These are phyloP conservation scores for Poeciliopsis gracilis DNA, from an alignment of 2,797 vertebrate species.

Conservation along the genomic window DNA sequence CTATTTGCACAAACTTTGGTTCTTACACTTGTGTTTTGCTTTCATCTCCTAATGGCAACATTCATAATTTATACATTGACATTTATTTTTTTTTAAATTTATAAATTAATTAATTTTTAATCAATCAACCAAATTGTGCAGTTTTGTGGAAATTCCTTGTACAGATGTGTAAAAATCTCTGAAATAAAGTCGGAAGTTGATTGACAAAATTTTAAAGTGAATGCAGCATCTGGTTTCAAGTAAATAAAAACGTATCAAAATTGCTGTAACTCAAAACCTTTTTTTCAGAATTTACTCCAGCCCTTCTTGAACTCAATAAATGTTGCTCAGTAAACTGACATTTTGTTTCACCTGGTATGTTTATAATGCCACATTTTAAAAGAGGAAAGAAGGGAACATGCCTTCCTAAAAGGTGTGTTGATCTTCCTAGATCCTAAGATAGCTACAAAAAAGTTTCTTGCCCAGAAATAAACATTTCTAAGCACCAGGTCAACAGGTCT, in stretches of 20 bases:
- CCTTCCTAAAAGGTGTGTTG: background rate
- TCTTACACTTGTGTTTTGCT: constrained; percentile 10
- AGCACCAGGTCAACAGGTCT: background rate
- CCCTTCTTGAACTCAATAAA: background rate
- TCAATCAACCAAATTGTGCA: background rate
- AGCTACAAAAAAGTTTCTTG: background rate
- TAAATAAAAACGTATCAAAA: background rate
- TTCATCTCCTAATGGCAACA: background rate
- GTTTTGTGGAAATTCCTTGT: constrained; percentile 6
- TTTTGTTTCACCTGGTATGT: background rate
- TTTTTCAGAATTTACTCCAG: background rate
- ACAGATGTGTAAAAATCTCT: background rate
- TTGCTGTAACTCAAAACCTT: background rate
- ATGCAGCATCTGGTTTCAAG: background rate
- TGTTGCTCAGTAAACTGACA: background rate
- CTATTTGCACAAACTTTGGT: background rate
- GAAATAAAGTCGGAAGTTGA: background rate
- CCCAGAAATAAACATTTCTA: background rate
- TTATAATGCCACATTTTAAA: background rate
- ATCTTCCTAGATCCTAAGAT: background rate
- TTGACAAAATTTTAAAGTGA: background rate
- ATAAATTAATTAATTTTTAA: constrained; percentile 10
- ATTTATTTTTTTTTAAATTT: background rate
- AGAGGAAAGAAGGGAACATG: background rate
- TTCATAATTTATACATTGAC: background rate